Percentiles rank a stretch among this genome's conserved stretches.
phyloP scores from a whole-genome alignment of 2,888 invertebrate species.

The Elysia crispata region DNA sequence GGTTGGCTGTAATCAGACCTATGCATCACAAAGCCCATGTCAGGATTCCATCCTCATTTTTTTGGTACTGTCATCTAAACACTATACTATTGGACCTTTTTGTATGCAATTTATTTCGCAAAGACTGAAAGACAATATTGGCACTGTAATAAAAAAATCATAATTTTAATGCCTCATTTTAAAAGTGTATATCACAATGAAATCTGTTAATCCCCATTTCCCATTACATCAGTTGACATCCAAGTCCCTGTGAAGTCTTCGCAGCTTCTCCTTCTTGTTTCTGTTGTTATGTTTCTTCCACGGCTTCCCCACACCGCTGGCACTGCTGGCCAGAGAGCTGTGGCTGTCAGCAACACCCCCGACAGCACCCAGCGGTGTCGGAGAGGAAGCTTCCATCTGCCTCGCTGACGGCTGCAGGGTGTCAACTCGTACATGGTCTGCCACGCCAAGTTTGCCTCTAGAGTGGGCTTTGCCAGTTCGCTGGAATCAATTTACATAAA shows the following conservation, averaged over 20 bases:
- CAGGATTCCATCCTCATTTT: too few relatives aligned
- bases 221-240: conserved; percentile 9
- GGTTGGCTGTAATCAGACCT: too few relatives aligned
- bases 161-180: too few relatives aligned
- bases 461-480: conserved; percentile 59
- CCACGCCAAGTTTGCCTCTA: conserved; percentile 58
- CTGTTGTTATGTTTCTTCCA: conserved; percentile 91
- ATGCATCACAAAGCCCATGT: too few relatives aligned
- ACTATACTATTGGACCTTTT: too few relatives aligned
- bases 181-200: background rate
- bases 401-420: conserved; percentile 47
- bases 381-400: background rate
- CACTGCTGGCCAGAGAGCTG: conserved; percentile 17
- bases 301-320: conserved; percentile 81
- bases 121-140: background rate
- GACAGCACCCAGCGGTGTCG: background rate
- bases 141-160: background rate
- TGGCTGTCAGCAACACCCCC: conserved; percentile 12
- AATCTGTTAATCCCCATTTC: background rate
- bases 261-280: conserved; percentile 93
- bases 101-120: background rate
- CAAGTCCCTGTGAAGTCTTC: conserved; percentile 74
- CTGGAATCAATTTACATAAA: conserved; percentile 53
- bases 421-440: conserved; percentile 57
- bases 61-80: too few relatives aligned